Evolutionary conservation across 2,113 vertebrate genomes (phyloP), one percentile per base, ranked within the genome.

Genomic region (Apodemus speciosus): DNA sequence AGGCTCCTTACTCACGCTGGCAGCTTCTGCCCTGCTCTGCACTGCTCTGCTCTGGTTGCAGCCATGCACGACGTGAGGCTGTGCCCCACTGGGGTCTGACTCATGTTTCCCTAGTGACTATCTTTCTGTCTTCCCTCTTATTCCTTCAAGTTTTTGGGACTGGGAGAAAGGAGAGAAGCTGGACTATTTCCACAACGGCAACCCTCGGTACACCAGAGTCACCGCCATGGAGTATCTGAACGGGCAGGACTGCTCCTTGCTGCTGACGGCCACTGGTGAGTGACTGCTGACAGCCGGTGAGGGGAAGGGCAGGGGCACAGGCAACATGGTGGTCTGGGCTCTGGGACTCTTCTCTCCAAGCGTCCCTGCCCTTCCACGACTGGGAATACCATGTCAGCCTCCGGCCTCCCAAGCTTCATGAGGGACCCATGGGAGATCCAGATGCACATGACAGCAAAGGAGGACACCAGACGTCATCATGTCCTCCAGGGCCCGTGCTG

Each of bases 201-300:
- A 99, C 97, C 99, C 99, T 0, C 99, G 99, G 0, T 99, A 99
- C 97, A 99, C 99, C 0, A 98, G 99, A 88, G 99, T 99, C 98
- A 99, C 99, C 0, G 98, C 99, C 20, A 99, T 99, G 99, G 99
- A 99, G 97, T 99, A 99, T 95, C 98, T 99, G 96, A 99, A 99
- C 0, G 99, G 99, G 0, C 99, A 99, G 95, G 99, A 99, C 97
- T 99, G 98, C 96, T 99, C 99, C 2, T 94, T 99, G 62, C 99
- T 99, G 88, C 98, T 99, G 83, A 99, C 98, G 0, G 99, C 99
- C 89, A 99, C 99, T 23, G 99, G 99, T 99, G 69, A 95, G 88
- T 1, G 20, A 1, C 13, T 8, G 23, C 2, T 9, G 9, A n/a
- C n/a, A n/a, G n/a, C n/a, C n/a, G 60, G 35, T 38, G 2, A 81